A percentile compares a stretch with the other conserved stretches of the same genome.
Conservation (phyloP, 2,797 vertebrate genomes). For the Halcyon smyrnensis region DNA sequence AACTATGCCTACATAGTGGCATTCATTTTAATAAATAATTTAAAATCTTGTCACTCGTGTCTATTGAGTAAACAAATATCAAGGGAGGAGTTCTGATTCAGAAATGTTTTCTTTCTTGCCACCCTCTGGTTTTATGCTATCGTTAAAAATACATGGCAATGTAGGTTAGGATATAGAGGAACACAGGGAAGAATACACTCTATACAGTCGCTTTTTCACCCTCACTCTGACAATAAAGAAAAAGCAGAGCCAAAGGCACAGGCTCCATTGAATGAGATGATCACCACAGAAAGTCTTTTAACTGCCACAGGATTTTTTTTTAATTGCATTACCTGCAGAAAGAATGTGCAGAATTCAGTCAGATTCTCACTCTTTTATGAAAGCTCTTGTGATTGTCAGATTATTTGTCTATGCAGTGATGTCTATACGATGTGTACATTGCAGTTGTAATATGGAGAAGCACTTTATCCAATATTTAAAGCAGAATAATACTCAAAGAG, state of each 20-base stretch:
- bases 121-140: not conserved
- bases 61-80: slow-evolving; percentile 30
- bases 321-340: not conserved
- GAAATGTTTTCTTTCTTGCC: not conserved
- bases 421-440: not conserved
- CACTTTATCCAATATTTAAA: not conserved
- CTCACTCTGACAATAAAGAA: not conserved
- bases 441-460: not conserved
- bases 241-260: not conserved
- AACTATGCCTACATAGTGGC: not conserved
- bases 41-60: not conserved
- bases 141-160: not conserved
- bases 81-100: not conserved
- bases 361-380: not conserved
- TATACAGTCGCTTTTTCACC: not conserved
- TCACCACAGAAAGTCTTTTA: not conserved
- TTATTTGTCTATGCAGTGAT: not conserved
- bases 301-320: not conserved
- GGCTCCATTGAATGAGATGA: not conserved
- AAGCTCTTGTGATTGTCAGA: not conserved
- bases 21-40: slow-evolving; percentile 32
- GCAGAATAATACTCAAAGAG: not conserved
- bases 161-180: not conserved
- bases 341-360: not conserved
- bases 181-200: not conserved